A percentile compares a stretch with the other conserved stretches of the same genome.
Evolutionary conservation across 2,797 vertebrate species (phyloP).

Genomic region (Molossus molossus): DNA sequence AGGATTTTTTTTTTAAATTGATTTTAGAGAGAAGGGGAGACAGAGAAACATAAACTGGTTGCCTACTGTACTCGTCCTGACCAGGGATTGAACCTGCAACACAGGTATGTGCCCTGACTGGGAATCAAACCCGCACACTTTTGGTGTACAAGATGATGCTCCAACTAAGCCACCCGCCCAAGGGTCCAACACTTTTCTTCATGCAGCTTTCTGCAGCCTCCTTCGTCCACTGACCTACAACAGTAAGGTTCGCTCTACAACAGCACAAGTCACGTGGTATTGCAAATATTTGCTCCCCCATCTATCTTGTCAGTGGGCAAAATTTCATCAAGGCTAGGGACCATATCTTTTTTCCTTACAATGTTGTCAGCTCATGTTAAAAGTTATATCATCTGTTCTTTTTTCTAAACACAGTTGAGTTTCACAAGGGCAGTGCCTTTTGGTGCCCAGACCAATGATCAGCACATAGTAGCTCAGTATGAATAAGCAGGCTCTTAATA

Average conservation of each 20-base stretch:
- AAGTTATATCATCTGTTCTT: neutral
- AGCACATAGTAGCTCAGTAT: neutral
- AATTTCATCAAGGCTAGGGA: neutral
- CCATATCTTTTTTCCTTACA: neutral
- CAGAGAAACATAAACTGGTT: neutral
- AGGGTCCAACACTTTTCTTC: neutral
- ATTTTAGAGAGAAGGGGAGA: neutral
- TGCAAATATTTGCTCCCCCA: neutral
- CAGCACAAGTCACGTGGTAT: neutral
- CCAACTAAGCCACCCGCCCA: neutral
- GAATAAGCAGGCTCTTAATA: neutral
- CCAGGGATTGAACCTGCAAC: neutral
- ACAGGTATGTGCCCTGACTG: no score
- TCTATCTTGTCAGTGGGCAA: neutral
- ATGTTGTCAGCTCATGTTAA: neutral
- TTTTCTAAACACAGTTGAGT: neutral
- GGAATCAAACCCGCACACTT: neutral
- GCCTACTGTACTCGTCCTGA: neutral
- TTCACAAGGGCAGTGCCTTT: neutral
- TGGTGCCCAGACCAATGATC: neutral
- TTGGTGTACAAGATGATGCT: neutral
- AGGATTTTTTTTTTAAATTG: neutral
- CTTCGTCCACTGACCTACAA: neutral
- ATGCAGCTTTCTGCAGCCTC: neutral
- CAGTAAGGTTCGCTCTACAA: neutral